A percentile compares a stretch with the other conserved stretches of the same genome.
These are phyloP conservation scores for Pachyseris speciosa DNA, from an alignment of 64 coral and sea anemone species.

Conservation along the genomic window DNA sequence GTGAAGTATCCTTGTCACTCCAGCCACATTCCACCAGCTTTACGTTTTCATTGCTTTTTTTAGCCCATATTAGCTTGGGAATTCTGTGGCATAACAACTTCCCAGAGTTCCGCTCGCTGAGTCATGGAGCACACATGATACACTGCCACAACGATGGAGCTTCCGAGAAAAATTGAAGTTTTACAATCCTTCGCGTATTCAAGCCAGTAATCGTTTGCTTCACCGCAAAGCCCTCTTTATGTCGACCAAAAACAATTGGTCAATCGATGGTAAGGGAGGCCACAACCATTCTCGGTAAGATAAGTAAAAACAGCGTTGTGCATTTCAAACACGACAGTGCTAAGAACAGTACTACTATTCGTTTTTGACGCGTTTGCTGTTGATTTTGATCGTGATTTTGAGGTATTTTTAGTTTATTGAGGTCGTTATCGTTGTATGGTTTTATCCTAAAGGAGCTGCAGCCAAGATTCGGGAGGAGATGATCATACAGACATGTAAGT, in stretches of 20 bases:
- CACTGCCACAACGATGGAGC: background rate
- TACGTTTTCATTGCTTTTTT: too few species aligned
- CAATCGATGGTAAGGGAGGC: constrained; percentile 7
- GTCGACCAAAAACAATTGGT: constrained; percentile 18
- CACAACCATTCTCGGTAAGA: constrained; percentile 14
- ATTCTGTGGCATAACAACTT: background rate
- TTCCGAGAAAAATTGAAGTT: background rate
- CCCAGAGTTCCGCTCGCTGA: background rate
- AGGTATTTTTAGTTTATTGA: background rate
- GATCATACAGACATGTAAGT: constrained; percentile 38
- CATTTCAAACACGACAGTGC: background rate
- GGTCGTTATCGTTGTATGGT: background rate
- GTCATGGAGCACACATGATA: constrained; percentile 10
- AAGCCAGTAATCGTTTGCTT: background rate
- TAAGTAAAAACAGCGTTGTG: background rate
- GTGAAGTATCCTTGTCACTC: too few species aligned
- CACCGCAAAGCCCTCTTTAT: background rate
- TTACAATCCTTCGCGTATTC: background rate
- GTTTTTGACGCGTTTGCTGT: background rate
- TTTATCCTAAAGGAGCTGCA: constrained; percentile 12
- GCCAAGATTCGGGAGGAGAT: constrained; percentile 5
- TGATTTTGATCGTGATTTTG: background rate
- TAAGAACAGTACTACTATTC: background rate
- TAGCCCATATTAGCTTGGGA: background rate
- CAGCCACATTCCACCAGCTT: too few species aligned